Base-by-base conservation (phyloP, 2,113 vertebrate species). In the Symphodus melops region DNA sequence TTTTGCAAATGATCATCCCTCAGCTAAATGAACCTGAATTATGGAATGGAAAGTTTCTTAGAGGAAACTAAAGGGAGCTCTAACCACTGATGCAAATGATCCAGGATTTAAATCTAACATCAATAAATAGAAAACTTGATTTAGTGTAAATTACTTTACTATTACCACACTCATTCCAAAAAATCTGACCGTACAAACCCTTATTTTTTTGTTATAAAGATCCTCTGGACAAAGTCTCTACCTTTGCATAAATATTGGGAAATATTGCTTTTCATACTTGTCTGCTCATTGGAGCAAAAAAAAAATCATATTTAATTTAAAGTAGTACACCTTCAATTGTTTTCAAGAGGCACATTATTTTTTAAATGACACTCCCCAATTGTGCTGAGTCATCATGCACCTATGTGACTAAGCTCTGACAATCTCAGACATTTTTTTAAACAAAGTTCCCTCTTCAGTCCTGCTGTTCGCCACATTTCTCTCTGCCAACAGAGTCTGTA, bases 361-460 rank as follows among this genome's bases (percentile, higher is more conserved):
- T 69, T 20, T 59, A 36, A 57, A 46, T 39, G 68, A n/a, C 23
- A 21, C 67, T 53, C 66, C 61, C 9, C 19, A 53, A 7, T 25
- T 76, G 39, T 25, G 83, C 81, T 83, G 79, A 88, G 75, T 90
- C 86, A 85, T 90, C 86, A 85, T 64, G 5, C 19, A 21, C 48
- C 44, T 68, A 33, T 21, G 5, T 61, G 42, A 79, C n/a, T 23
- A 58, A 55, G 19, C 25, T 33, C 16, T 28, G 75, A 59, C 12
- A 33, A 55, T 67, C 53, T 1, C 3, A 11, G 53, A 42, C 61
- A 41, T 56, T 41, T 19, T 25, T n/a, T n/a, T n/a, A n/a, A n/a
- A 23, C 46, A 44, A 51, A 49, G 4, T 17, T 64, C 41, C 14
- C 19, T 60, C 56, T 69, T 52, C 13, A 33, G 9, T 62, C 23